A percentile compares a stretch with the other conserved stretches of the same genome.
Conservation (phyloP, 2,113 vertebrate genomes). For the Callithrix jacchus region DNA sequence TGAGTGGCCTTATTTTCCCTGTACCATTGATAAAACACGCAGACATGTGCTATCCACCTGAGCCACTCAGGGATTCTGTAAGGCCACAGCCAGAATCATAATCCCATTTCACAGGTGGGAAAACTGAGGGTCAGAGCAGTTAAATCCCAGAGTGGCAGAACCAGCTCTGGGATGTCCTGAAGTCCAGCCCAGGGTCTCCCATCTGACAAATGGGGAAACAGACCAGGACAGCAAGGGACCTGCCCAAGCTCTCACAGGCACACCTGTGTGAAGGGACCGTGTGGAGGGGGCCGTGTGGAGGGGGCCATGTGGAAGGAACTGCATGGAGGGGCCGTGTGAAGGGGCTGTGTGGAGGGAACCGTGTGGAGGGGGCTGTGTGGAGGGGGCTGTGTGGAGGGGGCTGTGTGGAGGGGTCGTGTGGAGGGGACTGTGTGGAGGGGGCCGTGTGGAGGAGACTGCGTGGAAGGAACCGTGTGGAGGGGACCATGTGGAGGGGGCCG, state of each 20-base stretch:
- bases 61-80: not conserved
- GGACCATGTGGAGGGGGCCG: accelerated
- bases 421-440: too few species aligned
- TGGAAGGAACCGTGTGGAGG: too few species aligned
- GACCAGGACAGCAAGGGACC: not conserved
- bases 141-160: not conserved
- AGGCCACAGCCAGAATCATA: not conserved
- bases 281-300: too few species aligned
- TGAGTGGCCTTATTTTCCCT: not conserved
- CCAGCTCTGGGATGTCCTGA: not conserved
- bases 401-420: too few species aligned
- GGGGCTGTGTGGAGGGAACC: too few species aligned
- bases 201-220: not conserved
- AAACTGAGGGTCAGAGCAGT: not conserved
- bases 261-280: not conserved
- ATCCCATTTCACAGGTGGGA: not conserved
- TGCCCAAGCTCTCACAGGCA: not conserved
- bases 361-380: too few species aligned
- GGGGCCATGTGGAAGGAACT: too few species aligned
- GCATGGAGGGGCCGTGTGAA: too few species aligned
- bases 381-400: too few species aligned
- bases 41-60: accelerated
- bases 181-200: not conserved
- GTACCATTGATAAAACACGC: not conserved
- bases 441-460: too few species aligned